Percentiles rank a stretch among this genome's conserved stretches.
phyloP scores from a whole-genome alignment of 2,113 vertebrate genomes.

The Centrocercus urophasianus region DNA sequence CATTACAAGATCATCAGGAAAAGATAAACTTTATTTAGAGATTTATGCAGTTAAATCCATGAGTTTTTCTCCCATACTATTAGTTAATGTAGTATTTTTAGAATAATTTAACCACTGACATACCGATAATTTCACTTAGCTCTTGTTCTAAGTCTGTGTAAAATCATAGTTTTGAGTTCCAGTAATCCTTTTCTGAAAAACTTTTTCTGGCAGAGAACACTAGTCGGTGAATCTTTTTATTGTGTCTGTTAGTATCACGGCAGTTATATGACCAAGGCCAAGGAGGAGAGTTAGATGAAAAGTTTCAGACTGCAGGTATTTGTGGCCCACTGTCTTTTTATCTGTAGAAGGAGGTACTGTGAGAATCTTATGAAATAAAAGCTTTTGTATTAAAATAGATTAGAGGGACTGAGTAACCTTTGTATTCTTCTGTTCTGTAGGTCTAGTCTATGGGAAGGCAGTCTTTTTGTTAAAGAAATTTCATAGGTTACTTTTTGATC shows the following conservation, averaged over 20 bases:
- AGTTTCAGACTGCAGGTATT: not conserved
- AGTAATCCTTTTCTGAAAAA: not conserved
- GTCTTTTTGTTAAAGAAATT: not conserved
- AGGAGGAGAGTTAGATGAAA: not conserved
- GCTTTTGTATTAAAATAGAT: not conserved
- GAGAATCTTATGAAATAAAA: not conserved
- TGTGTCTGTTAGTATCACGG: not conserved
- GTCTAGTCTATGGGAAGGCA: not conserved
- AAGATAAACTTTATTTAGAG: not conserved
- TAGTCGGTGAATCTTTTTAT: not conserved
- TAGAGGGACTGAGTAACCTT: not conserved
- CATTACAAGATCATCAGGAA: not conserved
- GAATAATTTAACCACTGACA: not conserved
- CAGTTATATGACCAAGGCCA: not conserved
- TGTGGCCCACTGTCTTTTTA: not conserved
- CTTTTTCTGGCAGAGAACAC: fast-evolving
- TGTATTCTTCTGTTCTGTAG: not conserved
- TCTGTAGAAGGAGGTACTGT: not conserved
- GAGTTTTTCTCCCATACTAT: not conserved
- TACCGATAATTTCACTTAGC: not conserved
- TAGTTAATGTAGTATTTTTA: not conserved
- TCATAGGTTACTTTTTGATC: not conserved
- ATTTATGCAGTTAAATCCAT: not conserved
- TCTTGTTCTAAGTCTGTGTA: not conserved
- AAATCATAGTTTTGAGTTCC: not conserved